Evolutionary conservation across 1,140 invertebrate species (phyloP), one percentile per base, ranked within the genome.

Genomic region (Chrysomallon squamiferum): DNA sequence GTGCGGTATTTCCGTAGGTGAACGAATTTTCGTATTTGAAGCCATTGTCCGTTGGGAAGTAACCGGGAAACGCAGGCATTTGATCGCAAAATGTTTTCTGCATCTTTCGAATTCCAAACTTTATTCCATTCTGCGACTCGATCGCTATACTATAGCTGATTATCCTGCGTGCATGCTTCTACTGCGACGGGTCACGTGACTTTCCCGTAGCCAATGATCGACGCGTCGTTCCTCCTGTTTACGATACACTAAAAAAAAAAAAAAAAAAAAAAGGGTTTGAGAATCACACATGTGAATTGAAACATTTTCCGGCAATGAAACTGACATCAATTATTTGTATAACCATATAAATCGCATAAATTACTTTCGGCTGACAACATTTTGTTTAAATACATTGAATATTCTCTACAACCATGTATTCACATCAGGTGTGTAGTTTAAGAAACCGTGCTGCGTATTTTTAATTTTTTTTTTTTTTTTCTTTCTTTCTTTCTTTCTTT

Each of bases 41-140:
- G 22, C 74, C 74, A 65, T 73, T 78, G 45, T 74, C 71, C 15
- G 60, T 61, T 20, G 68, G 64, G 64, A 72, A 78, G 65, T 74
- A 78, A 50, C 68, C 69, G 27, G 68, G 67, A 47, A 68, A 75
- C 47, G 63, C 35, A 25, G 33, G 50, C 56, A 59, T 66, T 59
- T 43, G 69, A 57, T 65, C 72, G 59, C 58, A 67, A 69, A 69
- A 75, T 29, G 66, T 62, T 66, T 78, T 78, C 67, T 78, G 74
- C 76, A 78, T 78, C 66, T 69, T 70, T 64, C 63, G 63, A 62
- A 71, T 70, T 68, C 62, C 61, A 61, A 74, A 74, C 73, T 76
- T 76, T 72, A 78, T 74, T 73, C 71, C 76, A 76, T 73, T 74
- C 66, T 69, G 67, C 32, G 59, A 62, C 45, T 49, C 62, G 38